phyloP scores from a whole-genome alignment of 1,140 invertebrate species.

The Bemisia tabaci region DNA sequence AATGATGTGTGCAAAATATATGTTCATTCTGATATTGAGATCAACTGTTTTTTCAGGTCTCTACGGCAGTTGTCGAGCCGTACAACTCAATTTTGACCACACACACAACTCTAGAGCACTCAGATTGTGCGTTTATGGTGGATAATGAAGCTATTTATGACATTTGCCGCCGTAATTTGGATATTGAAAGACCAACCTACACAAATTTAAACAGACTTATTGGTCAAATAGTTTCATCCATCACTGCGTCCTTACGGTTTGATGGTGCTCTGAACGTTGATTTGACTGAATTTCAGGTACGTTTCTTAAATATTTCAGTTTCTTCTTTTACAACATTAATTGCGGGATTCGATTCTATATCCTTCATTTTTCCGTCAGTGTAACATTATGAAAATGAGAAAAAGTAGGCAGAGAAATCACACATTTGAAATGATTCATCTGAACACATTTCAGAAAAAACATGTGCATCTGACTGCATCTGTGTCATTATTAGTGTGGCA shows the following conservation, averaged over 20 bases:
- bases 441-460: no score
- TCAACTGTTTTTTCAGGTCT: conserved; percentile 50
- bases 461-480: no score
- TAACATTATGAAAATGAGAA: background rate
- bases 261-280: conserved; percentile 81
- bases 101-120: conserved; percentile 67
- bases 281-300: conserved; percentile 74
- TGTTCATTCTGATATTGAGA: no score
- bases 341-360: background rate
- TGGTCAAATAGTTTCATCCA: conserved; percentile 74
- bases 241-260: conserved; percentile 76
- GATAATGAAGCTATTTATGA: conserved; percentile 86
- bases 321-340: background rate
- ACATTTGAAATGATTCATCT: background rate
- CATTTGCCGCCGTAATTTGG: conserved; percentile 75
- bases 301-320: background rate
- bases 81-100: conserved; percentile 76
- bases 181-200: conserved; percentile 74
- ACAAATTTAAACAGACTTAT: conserved; percentile 64
- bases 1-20: no score
- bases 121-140: conserved; percentile 78
- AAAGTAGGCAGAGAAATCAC: background rate
- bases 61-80: conserved; percentile 80
- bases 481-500: no score
- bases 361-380: background rate